phyloP scores from a whole-genome alignment of 2,888 invertebrate species.

The Teleiodes luculella region DNA sequence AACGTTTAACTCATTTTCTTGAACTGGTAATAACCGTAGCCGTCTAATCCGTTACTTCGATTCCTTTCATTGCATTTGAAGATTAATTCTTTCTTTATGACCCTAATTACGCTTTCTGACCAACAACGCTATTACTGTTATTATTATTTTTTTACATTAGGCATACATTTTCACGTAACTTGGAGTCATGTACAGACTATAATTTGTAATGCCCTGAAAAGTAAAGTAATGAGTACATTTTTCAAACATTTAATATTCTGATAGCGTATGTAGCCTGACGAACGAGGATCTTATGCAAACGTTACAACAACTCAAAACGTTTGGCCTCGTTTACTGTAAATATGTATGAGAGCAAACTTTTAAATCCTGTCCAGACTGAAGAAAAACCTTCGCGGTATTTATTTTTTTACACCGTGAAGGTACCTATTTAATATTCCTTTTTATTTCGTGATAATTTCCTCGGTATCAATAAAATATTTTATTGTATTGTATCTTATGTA shows the following conservation, averaged over 20 bases:
- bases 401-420: no score
- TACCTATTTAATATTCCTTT: no score
- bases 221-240: no score
- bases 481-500: no score
- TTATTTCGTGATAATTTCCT: no score
- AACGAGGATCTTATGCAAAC: constrained; percentile 55
- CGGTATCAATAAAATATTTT: no score
- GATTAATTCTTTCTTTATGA: not conserved
- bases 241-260: constrained; percentile 44
- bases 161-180: no score
- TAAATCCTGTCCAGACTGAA: no score
- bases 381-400: no score
- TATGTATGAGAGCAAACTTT: constrained; percentile 6
- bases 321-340: constrained; percentile 39
- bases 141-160: no score
- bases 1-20: not conserved
- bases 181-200: no score
- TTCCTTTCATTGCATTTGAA: constrained; percentile 2
- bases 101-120: not conserved
- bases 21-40: constrained; percentile 17
- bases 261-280: constrained; percentile 29
- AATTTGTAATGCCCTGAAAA: no score
- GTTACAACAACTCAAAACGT: constrained; percentile 37
- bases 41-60: not conserved
- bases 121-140: not conserved